phyloP scores from a whole-genome alignment of 2,113 vertebrate genomes.

The Indicator indicator region DNA sequence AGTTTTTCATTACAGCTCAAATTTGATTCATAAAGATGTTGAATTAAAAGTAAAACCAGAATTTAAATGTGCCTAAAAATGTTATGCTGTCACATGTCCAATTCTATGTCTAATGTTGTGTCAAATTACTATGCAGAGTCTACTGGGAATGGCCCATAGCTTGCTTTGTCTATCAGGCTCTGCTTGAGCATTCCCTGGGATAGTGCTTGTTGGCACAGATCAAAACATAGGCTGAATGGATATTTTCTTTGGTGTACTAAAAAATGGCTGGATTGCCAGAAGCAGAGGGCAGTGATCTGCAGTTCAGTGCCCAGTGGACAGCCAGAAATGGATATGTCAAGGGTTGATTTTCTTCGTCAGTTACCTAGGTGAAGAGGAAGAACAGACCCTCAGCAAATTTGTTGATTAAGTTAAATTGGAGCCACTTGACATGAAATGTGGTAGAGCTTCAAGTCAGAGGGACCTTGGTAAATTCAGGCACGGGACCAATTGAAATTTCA shows the following conservation, averaged over 20 bases:
- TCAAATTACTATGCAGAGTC: neutral
- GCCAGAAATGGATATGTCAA: neutral
- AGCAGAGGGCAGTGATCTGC: neutral
- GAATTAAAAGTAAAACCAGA: neutral
- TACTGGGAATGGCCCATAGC: neutral
- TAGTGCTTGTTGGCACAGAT: neutral
- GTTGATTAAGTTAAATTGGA: neutral
- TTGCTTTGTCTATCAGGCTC: neutral
- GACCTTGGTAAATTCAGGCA: neutral
- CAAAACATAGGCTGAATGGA: neutral
- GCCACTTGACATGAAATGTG: neutral
- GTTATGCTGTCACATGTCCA: too few relatives aligned
- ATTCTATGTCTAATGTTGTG: neutral
- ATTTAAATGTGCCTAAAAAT: neutral
- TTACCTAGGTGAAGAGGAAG: neutral
- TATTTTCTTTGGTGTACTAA: neutral
- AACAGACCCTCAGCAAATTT: neutral
- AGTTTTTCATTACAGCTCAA: neutral
- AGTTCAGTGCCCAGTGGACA: neutral
- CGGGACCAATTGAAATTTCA: neutral
- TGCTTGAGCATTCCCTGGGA: neutral
- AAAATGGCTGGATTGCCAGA: neutral
- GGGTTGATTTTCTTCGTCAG: neutral
- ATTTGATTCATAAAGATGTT: neutral
- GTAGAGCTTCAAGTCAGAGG: neutral